Base-by-base conservation (phyloP, 2,113 vertebrate species). In the Laterallus jamaicensis region DNA sequence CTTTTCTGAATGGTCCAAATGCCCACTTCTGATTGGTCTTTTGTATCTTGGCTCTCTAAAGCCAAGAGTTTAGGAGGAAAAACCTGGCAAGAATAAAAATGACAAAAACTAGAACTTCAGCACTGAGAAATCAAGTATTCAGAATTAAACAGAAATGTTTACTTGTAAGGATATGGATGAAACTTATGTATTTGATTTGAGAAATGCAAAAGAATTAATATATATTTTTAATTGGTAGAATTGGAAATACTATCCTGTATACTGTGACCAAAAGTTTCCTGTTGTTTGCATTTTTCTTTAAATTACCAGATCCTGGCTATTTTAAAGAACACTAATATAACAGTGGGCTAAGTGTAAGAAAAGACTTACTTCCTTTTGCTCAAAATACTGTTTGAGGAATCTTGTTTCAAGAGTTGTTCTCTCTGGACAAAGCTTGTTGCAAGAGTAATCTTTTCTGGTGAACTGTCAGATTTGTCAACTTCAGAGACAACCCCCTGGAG, bases 381-480 rank as follows among this genome's bases (percentile, higher is more conserved):
- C 40, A 58, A 85, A 88, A 66, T 20, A 66, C 1, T 42, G 11
- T 7, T 63, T 67, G 29, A 81, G 22, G 44, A 52, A 56, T 83
- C 75, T 58, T 82, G 14, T 64, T 93, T 96, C 39, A 70, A 71
- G 5, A 47, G 40, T 25, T 86, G 6, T 21, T 78, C 39, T 56
- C 31, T 67, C 54, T 92, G 67, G 28, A 49, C 28, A 83, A 88
- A 87, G 81, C 42, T 20, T 64, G n/a, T 6, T 79, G 62, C 60
- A 77, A 95, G 60, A 83, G 20, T 90, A 89, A 86, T 76, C 5
- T 95, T 88, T 95, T 95, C 49, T 95, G 84, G 59, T 95, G 35
- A 93, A 96, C 83, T 91, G 29, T 58, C 95, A 99, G 99, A 98
- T 99, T 99, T 98, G 99, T 99, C 91, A 99, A 99, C 97, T 99